Base-by-base conservation (phyloP, 2,113 vertebrate genomes). In the Acanthochromis polyacanthus region DNA sequence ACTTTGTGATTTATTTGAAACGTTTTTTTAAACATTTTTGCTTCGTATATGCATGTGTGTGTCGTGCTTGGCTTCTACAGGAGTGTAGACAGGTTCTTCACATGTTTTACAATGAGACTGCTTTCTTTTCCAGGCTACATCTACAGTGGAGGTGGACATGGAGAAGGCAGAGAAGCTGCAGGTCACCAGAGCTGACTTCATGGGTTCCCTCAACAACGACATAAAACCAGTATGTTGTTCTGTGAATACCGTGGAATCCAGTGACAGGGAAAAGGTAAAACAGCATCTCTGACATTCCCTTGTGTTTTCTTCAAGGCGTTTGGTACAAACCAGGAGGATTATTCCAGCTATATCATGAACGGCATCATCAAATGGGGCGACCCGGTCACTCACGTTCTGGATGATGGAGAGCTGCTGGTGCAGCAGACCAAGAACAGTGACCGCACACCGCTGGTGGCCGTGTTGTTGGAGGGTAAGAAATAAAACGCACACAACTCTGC, bases 281-380 rank as follows among this genome's bases (percentile, higher is more conserved):
- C 6, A 2, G 1, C 3, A 10, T n/a, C 45, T 10, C 5, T 68
- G 10, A 85, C 28, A 0, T 7, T n/a, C 15, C 23, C 4, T 28
- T 15, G 17, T 25, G 40, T 12, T 19, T 36, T 60, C 30, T 1
- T 11, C 4, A 81, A 99, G 98, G 98, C 98, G 0, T 99, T 99
- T 91, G 98, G 98, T 58, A 99, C 98, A 58, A 99, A 99, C 93
- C 97, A 99, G 88, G 98, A 99, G 43, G 98, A 99, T 88, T 99
- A 99, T 64, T 95, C 96, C 76, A 98, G 95, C 93, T 99, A 97
- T 90, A 96, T 99, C 88, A 99, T 99, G 98, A 99, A 99, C 4
- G 98, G 98, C 8, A 99, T 99, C 86, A 98, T 99, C 77, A 98
- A 98, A 70, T 99, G 98, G 98, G 98, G 98, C 1, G 98, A 99